Evolutionary conservation across 2,888 invertebrate genomes (phyloP), one percentile per base, ranked within the genome.

Genomic region (Adelognathus sp.): DNA sequence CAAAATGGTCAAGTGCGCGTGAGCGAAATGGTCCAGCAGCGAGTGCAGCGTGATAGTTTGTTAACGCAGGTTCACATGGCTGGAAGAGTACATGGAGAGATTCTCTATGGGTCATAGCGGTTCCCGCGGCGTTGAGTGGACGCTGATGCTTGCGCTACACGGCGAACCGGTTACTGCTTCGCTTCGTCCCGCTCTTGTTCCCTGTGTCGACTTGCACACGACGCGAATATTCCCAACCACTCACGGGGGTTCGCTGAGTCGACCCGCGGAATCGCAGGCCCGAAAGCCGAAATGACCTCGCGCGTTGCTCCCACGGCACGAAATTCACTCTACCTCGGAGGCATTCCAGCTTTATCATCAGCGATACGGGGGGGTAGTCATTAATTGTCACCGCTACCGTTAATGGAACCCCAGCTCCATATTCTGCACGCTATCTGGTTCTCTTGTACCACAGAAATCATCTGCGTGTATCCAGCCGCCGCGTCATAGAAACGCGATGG

Each of bases 361-460:
- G 79, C 85, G 84, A 87, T 86, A 84, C 79, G 76, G 83, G n/a
- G n/a, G n/a, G 84, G 83, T 87, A 87, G 88, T 89, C 89, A 88
- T 88, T 88, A 88, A 88, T 88, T 86, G 87, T 86, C 87, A 80
- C 81, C 79, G 70, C 52, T 69, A 54, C 61, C 82, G 81, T 80
- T 87, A 87, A 88, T 88, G 86, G 85, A 85, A 82, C 80, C 77
- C 69, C 74, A 66, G 54, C 71, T 63, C 69, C 16, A 11, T 58
- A 21, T 21, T 46, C 70, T 46, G 11, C 56, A 6, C 46, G 39
- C 7, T 7, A 41, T 46, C 29, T 16, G 7, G 11, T 18, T 14
- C 21, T 36, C 24, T 24, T 63, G 21, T 54, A 29, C 29, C 16
- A 18, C 54, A 31, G 50, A 24, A 24, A 50, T 11, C 5, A 18